These are phyloP conservation scores for Nomada goodeniana DNA, from an alignment of 2,888 invertebrate species.

Conservation along the genomic window DNA sequence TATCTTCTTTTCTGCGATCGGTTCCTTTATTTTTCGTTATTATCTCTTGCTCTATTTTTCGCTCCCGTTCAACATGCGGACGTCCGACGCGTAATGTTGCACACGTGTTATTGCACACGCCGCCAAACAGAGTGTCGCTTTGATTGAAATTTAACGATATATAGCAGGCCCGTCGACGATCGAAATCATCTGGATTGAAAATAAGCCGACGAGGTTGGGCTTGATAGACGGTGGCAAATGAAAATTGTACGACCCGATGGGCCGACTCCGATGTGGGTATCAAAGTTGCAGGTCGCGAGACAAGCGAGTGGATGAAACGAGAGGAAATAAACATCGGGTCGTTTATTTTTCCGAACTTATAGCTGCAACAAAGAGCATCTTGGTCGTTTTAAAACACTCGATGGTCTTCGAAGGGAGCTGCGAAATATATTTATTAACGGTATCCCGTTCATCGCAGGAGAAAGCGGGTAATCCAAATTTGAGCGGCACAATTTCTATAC, in stretches of 20 bases:
- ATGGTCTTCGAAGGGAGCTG: too few relatives aligned
- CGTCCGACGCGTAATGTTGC: constrained; percentile 6
- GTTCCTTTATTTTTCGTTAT: background rate
- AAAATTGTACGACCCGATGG: background rate
- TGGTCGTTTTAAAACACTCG: too few relatives aligned
- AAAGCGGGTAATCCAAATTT: too few relatives aligned
- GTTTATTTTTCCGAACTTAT: too few relatives aligned
- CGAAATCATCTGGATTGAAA: constrained; percentile 5
- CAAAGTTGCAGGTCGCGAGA: background rate
- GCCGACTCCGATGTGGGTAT: background rate
- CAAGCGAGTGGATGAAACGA: too few relatives aligned
- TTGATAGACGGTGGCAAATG: background rate
- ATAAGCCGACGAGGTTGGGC: constrained; percentile 4
- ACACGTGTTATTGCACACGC: background rate
- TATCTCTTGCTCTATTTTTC: too few relatives aligned
- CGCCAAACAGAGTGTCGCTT: background rate
- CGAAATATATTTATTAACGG: too few relatives aligned
- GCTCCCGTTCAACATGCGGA: background rate
- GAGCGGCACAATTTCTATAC: too few relatives aligned
- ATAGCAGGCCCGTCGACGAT: constrained; percentile 12
- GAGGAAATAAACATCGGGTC: too few relatives aligned
- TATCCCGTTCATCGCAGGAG: too few relatives aligned
- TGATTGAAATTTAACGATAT: constrained; percentile 41
- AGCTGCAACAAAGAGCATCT: too few relatives aligned
- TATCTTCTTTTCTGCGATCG: background rate